These are phyloP conservation scores for Enoplosus armatus DNA, from an alignment of 2,797 vertebrate genomes.

Conservation along the genomic window DNA sequence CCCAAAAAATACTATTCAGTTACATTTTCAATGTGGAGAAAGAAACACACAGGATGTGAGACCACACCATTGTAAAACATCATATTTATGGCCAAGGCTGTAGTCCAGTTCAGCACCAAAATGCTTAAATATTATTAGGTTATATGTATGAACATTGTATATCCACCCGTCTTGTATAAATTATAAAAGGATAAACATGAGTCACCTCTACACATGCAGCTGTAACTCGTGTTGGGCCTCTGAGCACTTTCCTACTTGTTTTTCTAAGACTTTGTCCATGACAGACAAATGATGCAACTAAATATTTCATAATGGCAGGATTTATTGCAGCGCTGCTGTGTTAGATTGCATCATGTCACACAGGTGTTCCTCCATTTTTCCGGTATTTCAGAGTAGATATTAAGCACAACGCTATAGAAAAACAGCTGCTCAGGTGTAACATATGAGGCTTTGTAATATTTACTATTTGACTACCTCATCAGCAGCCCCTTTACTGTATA, in stretches of 20 bases:
- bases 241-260: neutral
- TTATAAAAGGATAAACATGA: too few relatives aligned
- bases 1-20: neutral
- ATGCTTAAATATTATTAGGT: neutral
- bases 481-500: neutral
- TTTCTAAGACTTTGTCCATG: neutral
- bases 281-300: too few relatives aligned
- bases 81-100: neutral
- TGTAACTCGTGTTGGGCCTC: neutral
- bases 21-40: neutral
- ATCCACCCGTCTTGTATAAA: too few relatives aligned
- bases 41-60: neutral
- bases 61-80: neutral
- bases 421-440: neutral
- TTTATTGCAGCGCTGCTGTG: neutral
- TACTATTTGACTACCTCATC: neutral
- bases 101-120: neutral
- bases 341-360: neutral
- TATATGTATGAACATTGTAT: neutral
- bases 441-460: neutral
- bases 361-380: neutral
- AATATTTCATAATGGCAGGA: neutral
- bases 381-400: neutral
- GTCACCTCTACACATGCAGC: neutral
- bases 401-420: neutral